Evolutionary conservation across 2,113 vertebrate genomes (phyloP).

Genomic region (Chamaetylas fuelleborni): DNA sequence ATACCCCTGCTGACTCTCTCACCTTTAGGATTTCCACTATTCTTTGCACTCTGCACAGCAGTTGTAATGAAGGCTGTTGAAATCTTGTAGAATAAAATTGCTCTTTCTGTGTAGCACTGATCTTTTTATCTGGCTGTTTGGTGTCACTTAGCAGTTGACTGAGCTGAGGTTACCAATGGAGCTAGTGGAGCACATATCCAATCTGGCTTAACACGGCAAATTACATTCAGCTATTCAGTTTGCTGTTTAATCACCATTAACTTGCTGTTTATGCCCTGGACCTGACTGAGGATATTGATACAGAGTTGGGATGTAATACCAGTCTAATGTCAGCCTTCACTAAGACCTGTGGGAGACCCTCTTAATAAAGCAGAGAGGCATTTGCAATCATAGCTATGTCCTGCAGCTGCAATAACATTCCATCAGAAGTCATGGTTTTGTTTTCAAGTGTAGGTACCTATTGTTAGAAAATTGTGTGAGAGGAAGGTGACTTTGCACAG

Average conservation of each 20-base stretch:
- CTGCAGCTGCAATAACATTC: background rate
- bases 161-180: background rate
- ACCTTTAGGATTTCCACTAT: background rate
- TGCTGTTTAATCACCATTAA: background rate
- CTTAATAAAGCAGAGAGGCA: background rate
- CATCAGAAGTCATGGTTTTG: background rate
- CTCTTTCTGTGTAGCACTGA: background rate
- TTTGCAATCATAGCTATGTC: background rate
- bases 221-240: background rate
- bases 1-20: background rate
- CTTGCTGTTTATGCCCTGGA: background rate
- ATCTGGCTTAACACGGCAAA: background rate
- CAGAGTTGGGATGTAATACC: background rate
- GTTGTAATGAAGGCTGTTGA: background rate
- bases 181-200: accelerated
- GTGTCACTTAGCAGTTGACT: background rate
- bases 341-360: background rate
- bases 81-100: background rate
- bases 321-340: background rate
- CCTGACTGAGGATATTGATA: background rate
- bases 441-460: background rate
- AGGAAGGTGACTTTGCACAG: background rate
- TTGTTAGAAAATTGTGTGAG: background rate
- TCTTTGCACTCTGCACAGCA: background rate
- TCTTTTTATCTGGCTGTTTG: background rate